These are phyloP conservation scores for Campoletis raptor DNA, from an alignment of 2,888 invertebrate genomes.

Conservation along the genomic window DNA sequence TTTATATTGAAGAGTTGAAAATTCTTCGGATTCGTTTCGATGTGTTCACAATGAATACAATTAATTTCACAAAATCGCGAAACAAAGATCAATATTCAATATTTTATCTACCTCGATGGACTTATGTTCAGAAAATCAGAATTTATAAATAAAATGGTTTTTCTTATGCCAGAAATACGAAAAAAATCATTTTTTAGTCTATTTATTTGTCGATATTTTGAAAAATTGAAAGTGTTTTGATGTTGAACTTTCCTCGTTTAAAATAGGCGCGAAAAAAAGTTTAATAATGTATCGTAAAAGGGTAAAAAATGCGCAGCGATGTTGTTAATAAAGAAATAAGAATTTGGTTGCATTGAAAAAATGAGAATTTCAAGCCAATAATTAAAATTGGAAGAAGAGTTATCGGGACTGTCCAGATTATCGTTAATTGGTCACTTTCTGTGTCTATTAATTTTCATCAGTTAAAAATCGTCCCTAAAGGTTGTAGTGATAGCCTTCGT, in stretches of 20 bases:
- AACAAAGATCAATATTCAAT: no score
- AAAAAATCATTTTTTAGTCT: no score
- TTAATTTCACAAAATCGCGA: no score
- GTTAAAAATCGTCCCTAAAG: background rate
- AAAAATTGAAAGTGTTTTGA: background rate
- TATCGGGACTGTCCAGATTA: background rate
- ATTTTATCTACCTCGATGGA: no score
- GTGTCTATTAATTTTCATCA: background rate
- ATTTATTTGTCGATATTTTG: no score
- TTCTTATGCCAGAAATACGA: no score
- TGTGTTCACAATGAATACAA: no score
- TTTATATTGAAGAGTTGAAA: no score
- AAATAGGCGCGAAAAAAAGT: background rate
- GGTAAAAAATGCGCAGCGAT: background rate
- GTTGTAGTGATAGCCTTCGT: background rate
- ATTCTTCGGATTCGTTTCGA: no score
- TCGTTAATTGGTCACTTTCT: background rate
- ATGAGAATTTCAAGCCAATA: background rate
- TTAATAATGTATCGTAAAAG: background rate
- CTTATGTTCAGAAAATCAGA: no score
- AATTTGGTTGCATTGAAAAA: background rate
- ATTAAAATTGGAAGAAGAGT: background rate
- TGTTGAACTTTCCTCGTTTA: background rate
- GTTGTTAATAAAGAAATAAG: background rate
- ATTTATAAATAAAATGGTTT: no score